phyloP scores from a whole-genome alignment of 1,140 invertebrate species.

The Polyergus mexicanus region DNA sequence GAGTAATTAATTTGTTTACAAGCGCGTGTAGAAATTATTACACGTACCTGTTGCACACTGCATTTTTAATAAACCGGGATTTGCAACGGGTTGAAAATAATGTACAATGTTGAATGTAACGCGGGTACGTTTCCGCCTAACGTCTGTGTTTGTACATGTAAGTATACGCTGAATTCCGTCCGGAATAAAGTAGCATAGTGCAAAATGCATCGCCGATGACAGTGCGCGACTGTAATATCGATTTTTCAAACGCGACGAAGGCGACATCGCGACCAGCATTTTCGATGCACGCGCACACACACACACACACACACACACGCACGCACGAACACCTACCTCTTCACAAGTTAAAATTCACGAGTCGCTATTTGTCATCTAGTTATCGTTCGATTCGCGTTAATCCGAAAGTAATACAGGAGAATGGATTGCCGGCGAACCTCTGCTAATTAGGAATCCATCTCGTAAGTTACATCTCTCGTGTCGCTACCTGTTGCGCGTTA shows the following conservation, averaged over 20 bases:
- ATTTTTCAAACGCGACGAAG: conserved; percentile 50
- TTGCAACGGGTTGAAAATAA: conserved; percentile 45
- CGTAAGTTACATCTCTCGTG: conserved; percentile 58
- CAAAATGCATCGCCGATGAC: conserved; percentile 9
- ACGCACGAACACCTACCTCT: not conserved
- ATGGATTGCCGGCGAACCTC: conserved; percentile 14
- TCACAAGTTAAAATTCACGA: conserved; percentile 38
- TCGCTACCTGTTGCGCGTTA: conserved; percentile 74
- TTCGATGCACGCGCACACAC: conserved; percentile 45
- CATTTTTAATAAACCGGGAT: conserved; percentile 47
- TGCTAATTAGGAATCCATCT: conserved; percentile 59
- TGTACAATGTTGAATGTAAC: conserved; percentile 8
- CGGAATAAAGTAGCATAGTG: conserved; percentile 6
- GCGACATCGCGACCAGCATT: conserved; percentile 50
- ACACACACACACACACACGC: no score
- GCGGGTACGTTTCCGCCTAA: not conserved
- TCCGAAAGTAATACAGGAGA: conserved; percentile 42
- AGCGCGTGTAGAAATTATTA: conserved; percentile 36
- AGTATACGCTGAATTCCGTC: conserved; percentile 17
- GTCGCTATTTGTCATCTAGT: conserved; percentile 46
- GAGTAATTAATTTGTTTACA: conserved; percentile 26
- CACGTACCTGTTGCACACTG: conserved; percentile 46
- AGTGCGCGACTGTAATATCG: conserved; percentile 52
- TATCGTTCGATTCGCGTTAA: conserved; percentile 45
- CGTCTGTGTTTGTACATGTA: not conserved